Evolutionary conservation across 2,797 vertebrate genomes (phyloP), one percentile per base, ranked within the genome.

Genomic region (Petrocephalus sullivani): DNA sequence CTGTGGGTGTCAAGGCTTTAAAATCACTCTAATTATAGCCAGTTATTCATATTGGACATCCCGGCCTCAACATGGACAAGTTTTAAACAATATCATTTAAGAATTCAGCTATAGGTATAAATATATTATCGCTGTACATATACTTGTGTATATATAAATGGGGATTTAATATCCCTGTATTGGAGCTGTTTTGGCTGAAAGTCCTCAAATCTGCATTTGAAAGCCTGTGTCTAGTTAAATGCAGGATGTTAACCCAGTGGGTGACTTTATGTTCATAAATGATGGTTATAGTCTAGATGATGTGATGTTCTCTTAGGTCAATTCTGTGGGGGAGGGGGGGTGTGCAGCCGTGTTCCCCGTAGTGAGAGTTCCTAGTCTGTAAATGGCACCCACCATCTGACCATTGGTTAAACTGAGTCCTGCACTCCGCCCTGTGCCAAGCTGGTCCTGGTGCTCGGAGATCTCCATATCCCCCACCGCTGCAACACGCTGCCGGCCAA

Each of bases 371-470:
- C 14, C 37, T 37, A 33, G 71, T 7, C 16, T 78, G 37, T 37
- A 16, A 78, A 78, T n/a, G 7, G n/a, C 9, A 46, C 2, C 28
- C 75, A 3, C 2, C 81, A 21, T n/a, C 81, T 21, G 33, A 53
- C 16, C 88, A 58, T 14, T 87, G 86, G 28, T 86, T 46, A 89
- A 61, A 1, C 12, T 21, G 84, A 78, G 16, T n/a, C 57, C 37
- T 9, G 7, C 75, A 81, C 46, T 81, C 71, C 91, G 75, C 64
- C 88, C 82, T 85, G 41, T 91, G 88, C 28, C 41, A 83, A 99
- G 98, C 96, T 99, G 97, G 98, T 99, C 96, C 94, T 99, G 95
- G 98, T 99, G 89, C 95, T 99, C 94, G 98, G 98, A 94, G 98
- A 99, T 88, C 97, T 99, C 92, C 98, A 99, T 94, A 99, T 99